A percentile compares a stretch with the other conserved stretches of the same genome.
Conservation (phyloP, 2,888 invertebrate species). For the Autographa pulchrina region DNA sequence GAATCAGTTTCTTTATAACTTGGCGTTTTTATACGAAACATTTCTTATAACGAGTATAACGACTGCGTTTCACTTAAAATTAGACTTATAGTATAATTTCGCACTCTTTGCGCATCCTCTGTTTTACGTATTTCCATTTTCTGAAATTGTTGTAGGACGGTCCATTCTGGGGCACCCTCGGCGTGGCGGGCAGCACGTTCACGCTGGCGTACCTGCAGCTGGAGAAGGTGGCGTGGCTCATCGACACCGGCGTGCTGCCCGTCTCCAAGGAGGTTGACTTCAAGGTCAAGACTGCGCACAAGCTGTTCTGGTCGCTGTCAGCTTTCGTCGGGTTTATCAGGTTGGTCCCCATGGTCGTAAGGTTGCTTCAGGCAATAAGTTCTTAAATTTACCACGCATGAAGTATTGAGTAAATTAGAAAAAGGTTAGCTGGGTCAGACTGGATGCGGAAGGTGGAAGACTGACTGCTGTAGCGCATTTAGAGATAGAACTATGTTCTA, state of each 20-base stretch:
- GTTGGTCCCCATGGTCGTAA: too few species aligned
- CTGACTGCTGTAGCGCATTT: too few species aligned
- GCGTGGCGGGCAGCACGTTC: conserved; percentile 92
- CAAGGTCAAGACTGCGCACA: conserved; percentile 91
- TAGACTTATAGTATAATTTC: too few species aligned
- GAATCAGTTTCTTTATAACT: too few species aligned
- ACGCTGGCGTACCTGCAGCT: conserved; percentile 94
- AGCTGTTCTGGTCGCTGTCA: conserved; percentile 93
- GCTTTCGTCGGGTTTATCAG: conserved; percentile 92
- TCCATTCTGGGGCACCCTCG: conserved; percentile 86
- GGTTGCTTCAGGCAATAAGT: too few species aligned
- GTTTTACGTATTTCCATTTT: neutral
- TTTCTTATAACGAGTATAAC: too few species aligned
- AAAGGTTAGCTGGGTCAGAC: conserved; percentile 84
- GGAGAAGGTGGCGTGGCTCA: conserved; percentile 95
- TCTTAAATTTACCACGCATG: too few species aligned
- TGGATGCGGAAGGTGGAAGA: too few species aligned
- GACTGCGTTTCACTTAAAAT: too few species aligned
- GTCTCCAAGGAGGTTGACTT: conserved; percentile 88
- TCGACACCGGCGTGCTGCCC: conserved; percentile 91
- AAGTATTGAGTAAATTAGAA: too few species aligned
- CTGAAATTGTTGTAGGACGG: conserved; percentile 75
- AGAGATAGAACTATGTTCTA: too few species aligned
- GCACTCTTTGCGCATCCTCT: neutral
- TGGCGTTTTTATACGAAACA: too few species aligned